Evolutionary conservation across 2,113 vertebrate species (phyloP), one percentile per base, ranked within the genome.

Genomic region (Cyprinus carpio): DNA sequence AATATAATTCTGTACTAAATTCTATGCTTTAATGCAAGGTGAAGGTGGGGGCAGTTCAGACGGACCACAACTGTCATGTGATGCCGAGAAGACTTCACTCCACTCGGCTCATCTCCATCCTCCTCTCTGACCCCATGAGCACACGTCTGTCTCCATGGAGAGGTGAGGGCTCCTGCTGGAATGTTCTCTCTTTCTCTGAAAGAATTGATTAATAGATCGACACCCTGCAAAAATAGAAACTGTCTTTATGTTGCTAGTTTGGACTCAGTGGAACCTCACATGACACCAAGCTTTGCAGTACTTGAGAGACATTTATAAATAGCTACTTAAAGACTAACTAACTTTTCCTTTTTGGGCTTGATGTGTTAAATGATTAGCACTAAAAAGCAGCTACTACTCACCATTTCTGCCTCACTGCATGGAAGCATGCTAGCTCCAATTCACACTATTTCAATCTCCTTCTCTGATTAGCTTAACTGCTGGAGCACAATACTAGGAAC

Each of bases 171-270:
- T 69, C 75, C 84, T 49, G 31, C 54, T 18, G 60, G 46, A 87
- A 56, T 65, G 62, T 76, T 82, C 65, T 64, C 34, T 81, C 75
- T 46, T 25, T 31, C 74, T 54, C 25, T 54, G 16, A 13, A 82
- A 83, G 34, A 81, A 85, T 81, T 75, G 84, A 81, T 85, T 58
- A 85, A 40, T 34, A 29, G 34, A 85, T 62, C 65, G 54, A 85
- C 37, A 25, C 37, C 15, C 2, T n/a, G 84, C 37, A 46, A 72
- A 85, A 85, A 46, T n/a, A 49, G 77, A 75, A 58, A 37, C 51
- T 27, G 67, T 58, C 84, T 79, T 81, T 67, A 49, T 51, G 43
- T 29, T n/a, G 62, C 16, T 81, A 20, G 79, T 81, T 81, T 29
- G 34, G 37, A 81, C 64, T 11, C n/a, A 15, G 10, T 8, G 1